Percentiles rank a stretch among this genome's conserved stretches.
phyloP scores from a whole-genome alignment of 2,797 vertebrate species.

The Pantherophis vulpinus region DNA sequence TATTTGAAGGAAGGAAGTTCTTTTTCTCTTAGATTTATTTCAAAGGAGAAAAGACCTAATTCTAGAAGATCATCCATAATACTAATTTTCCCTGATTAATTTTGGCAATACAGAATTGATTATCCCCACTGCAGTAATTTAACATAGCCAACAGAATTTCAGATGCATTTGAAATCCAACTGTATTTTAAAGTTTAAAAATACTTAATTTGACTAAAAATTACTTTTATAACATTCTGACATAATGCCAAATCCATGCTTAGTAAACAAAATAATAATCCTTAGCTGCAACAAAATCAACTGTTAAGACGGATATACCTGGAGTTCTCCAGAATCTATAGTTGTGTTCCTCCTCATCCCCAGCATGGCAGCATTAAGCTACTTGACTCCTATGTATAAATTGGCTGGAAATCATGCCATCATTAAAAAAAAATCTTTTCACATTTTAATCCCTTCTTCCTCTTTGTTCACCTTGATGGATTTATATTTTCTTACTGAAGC shows the following conservation, averaged over 20 bases:
- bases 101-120: neutral
- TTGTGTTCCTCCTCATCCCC: neutral
- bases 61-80: neutral
- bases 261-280: neutral
- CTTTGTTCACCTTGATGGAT: neutral
- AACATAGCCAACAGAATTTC: neutral
- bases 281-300: neutral
- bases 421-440: neutral
- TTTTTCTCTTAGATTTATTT: neutral
- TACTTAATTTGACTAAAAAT: neutral
- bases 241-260: neutral
- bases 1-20: neutral
- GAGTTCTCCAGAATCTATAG: neutral
- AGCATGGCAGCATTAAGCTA: neutral
- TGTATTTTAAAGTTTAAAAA: neutral
- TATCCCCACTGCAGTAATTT: neutral
- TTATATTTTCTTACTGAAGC: neutral
- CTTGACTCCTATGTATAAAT: neutral
- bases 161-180: neutral
- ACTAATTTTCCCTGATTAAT: neutral
- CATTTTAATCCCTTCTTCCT: neutral
- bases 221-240: neutral
- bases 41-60: neutral
- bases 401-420: neutral
- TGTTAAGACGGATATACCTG: neutral